These are phyloP conservation scores for Odontamblyopus lacepedii DNA, from an alignment of 2,797 vertebrate species.

Conservation along the genomic window DNA sequence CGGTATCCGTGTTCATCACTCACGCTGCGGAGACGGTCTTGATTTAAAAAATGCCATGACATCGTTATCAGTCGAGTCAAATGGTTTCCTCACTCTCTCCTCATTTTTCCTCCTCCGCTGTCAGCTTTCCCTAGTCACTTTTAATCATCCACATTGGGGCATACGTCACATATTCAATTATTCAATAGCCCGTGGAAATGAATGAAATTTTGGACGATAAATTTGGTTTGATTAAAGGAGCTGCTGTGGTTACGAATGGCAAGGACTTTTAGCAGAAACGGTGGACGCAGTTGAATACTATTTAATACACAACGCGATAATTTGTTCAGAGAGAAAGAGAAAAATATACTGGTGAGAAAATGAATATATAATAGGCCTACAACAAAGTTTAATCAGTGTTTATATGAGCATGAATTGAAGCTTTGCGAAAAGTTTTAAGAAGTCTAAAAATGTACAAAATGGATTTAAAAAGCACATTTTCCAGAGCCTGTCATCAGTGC, in stretches of 20 bases:
- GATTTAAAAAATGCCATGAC: constrained; percentile 24
- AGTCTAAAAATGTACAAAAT: too few relatives aligned
- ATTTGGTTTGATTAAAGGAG: constrained; percentile 34
- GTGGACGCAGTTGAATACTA: neutral
- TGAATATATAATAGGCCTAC: too few relatives aligned
- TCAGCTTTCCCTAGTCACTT: constrained; percentile 37
- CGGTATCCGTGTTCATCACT: constrained; percentile 1
- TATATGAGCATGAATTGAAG: too few relatives aligned
- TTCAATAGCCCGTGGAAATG: constrained; percentile 43
- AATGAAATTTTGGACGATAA: constrained; percentile 30
- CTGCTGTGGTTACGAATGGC: constrained; percentile 25
- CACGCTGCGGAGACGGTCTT: constrained; percentile 16
- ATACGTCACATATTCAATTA: constrained; percentile 45
- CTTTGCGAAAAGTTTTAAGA: too few relatives aligned
- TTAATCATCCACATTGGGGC: constrained; percentile 28
- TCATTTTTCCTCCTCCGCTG: constrained; percentile 29
- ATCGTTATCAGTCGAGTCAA: constrained; percentile 20
- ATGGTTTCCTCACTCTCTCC: constrained; percentile 16
- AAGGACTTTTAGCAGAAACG: neutral
- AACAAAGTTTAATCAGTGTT: too few relatives aligned
- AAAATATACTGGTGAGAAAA: neutral
- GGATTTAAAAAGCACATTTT: too few relatives aligned
- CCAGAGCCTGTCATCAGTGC: too few relatives aligned
- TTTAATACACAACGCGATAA: neutral
- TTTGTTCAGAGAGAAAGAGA: neutral